Percentiles rank a stretch among this genome's conserved stretches.
phyloP scores from a whole-genome alignment of 2,113 vertebrate genomes.

The Rhinoptilus africanus region DNA sequence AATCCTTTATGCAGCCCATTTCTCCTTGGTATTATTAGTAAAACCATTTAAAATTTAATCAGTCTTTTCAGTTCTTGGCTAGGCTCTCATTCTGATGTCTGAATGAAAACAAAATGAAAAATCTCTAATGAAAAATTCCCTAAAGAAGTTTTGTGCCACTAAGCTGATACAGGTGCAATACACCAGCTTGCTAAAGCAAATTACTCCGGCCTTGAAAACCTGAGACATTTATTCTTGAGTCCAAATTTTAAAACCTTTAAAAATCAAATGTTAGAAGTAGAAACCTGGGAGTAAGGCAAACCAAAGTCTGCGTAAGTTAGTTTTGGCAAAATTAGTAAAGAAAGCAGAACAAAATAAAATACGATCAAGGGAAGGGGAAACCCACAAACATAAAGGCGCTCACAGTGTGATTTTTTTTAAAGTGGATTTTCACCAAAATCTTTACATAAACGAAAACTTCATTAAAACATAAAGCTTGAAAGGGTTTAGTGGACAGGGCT shows the following conservation, averaged over 20 bases:
- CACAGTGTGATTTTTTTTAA: background rate
- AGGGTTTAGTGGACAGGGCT: background rate
- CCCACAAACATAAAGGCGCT: constrained; percentile 24
- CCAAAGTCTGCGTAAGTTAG: constrained; percentile 51
- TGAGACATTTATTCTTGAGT: constrained; percentile 30
- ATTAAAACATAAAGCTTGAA: constrained; percentile 24
- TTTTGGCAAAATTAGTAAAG: constrained; percentile 72
- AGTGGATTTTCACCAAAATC: constrained; percentile 3
- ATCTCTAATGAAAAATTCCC: constrained; percentile 35
- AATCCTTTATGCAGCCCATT: background rate
- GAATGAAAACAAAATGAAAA: constrained; percentile 5
- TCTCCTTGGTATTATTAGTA: background rate
- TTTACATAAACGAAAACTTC: constrained; percentile 28
- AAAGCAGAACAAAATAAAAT: constrained; percentile 69
- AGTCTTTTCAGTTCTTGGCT: constrained; percentile 14
- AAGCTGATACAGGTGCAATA: constrained; percentile 49
- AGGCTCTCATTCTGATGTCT: background rate
- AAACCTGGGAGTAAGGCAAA: constrained; percentile 55
- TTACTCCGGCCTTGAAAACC: constrained; percentile 16
- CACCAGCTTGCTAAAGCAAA: constrained; percentile 31
- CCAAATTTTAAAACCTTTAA: constrained; percentile 50
- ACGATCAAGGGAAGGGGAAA: constrained; percentile 36
- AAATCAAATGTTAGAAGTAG: constrained; percentile 27
- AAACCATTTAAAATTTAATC: constrained; percentile 28
- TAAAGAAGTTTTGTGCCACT: background rate